Base-by-base conservation (phyloP, 1,140 invertebrate species). In the Papilio polytes region DNA sequence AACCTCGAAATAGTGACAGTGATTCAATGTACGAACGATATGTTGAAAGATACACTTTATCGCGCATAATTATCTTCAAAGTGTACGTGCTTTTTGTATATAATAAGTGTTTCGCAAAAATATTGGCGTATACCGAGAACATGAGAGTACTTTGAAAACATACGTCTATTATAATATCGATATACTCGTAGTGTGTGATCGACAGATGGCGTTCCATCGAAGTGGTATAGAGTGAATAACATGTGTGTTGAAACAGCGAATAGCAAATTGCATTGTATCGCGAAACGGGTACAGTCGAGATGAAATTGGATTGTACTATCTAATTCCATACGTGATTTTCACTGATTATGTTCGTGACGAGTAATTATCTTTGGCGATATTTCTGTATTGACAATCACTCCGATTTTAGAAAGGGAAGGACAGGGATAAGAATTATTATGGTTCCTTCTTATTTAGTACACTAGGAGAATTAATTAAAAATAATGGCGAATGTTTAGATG, bases 261-360 rank as follows among this genome's bases (percentile, higher is more conserved):
- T 85, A 84, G 85, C 82, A 90, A 90, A 92, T 93, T 92, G 89
- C 87, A 90, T 90, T 88, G 89, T 91, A 81, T 81, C 80, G 83
- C 85, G 85, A 83, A 86, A 83, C 89, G 85, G 86, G 85, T 87
- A 87, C 84, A 85, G 85, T 46, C 79, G 78, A 87, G 81, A 86
- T 88, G 85, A 90, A 92, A 93, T 94, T 93, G 88, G 91, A 93
- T 93, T 94, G 91, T 90, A 87, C 86, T 88, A 88, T 87, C 90
- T 90, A 89, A 92, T 89, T 88, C 85, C 85, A 83, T 88, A 90
- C 88, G 88, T 90, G 90, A 93, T 91, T 88, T 89, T 86, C 85
- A 82, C 86, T 89, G 88, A 91, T 90, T 86, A 88, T 85, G 81
- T 88, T 92, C 87, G 89, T 91, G 90, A 92, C 86, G 87, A 22